phyloP scores from a whole-genome alignment of 2,113 vertebrate genomes.

The Stigmatopora nigra region DNA sequence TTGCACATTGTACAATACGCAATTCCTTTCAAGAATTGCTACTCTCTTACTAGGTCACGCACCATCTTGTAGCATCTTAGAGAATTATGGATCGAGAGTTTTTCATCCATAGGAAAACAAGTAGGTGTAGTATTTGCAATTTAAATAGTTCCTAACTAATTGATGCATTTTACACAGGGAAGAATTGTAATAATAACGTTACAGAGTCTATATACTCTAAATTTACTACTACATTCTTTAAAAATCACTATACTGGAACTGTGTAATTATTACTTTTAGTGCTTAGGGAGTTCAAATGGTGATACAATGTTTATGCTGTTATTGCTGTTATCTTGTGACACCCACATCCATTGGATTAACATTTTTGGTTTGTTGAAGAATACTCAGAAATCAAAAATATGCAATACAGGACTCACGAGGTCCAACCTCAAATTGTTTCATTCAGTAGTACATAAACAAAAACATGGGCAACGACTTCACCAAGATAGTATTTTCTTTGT shows the following conservation, averaged over 20 bases:
- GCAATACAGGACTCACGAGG: background rate
- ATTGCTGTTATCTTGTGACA: background rate
- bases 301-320: background rate
- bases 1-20: background rate
- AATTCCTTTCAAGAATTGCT: background rate
- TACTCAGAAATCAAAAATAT: background rate
- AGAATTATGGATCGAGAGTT: background rate
- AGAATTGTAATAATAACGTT: background rate
- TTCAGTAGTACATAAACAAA: background rate
- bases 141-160: background rate
- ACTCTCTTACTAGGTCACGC: background rate
- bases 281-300: background rate
- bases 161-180: background rate
- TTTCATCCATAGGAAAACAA: background rate
- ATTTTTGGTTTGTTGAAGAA: background rate
- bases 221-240: background rate
- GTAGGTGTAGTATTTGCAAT: background rate
- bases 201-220: background rate
- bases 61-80: background rate
- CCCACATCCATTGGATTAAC: background rate
- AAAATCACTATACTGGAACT: background rate
- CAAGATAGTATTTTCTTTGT: background rate
- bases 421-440: background rate
- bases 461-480: background rate
- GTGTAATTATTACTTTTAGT: background rate